Conservation (phyloP, 2,888 invertebrate species). For the Eristalis intricaria region DNA sequence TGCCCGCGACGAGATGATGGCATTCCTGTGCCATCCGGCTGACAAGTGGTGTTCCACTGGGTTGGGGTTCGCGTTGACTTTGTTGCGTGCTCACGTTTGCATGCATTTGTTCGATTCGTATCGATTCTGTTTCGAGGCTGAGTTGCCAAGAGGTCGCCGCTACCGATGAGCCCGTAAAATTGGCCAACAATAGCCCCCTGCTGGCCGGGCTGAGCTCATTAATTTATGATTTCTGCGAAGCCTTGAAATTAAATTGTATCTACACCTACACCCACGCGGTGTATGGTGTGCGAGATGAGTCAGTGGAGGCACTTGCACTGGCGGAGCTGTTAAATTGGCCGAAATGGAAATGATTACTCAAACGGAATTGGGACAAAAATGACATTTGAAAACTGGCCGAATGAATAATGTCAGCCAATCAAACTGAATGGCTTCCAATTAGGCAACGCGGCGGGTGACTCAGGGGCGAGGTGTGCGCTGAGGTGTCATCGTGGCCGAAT, state of each 20-base stretch:
- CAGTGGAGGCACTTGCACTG: constrained; percentile 9
- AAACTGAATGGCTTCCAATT: constrained; percentile 1
- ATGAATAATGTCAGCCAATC: constrained; percentile 9
- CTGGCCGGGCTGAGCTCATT: constrained; percentile 5
- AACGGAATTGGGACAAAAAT: background rate
- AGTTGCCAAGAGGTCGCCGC: background rate
- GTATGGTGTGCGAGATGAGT: constrained; percentile 21
- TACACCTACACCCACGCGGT: background rate
- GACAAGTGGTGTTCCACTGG: constrained; percentile 14
- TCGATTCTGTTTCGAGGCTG: background rate
- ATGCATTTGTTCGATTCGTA: background rate
- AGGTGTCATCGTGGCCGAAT: background rate
- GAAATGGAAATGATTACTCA: constrained; percentile 9
- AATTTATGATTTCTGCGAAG: constrained; percentile 22
- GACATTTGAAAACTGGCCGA: background rate
- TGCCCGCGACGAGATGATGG: constrained; percentile 21
- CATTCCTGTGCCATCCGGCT: constrained; percentile 10
- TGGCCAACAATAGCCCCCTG: background rate
- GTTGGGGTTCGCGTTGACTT: background rate
- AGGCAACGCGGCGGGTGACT: background rate
- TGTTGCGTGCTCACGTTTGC: background rate
- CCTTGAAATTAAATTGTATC: constrained; percentile 19
- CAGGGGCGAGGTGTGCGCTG: background rate
- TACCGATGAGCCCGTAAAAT: background rate
- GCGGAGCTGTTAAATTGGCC: constrained; percentile 8